Conservation (phyloP, 2,113 vertebrate genomes). For the Sinocyclocheilus grahami region DNA sequence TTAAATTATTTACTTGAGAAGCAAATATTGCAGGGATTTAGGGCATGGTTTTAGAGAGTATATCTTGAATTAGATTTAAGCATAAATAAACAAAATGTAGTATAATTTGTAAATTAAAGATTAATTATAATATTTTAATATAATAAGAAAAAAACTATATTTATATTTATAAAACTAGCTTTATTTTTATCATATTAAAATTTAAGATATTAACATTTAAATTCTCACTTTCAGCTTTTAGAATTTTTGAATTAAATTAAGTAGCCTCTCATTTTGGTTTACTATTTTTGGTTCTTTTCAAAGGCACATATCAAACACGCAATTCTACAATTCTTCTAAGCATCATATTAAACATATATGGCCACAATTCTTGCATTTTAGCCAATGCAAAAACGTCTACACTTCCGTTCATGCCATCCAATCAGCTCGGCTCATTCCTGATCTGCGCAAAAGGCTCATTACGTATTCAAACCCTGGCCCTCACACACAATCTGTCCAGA, state of each 20-base stretch:
- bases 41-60: too few species aligned
- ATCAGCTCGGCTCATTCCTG: constrained; percentile 3
- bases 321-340: constrained; percentile 22
- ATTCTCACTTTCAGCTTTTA: not conserved
- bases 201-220: too few species aligned
- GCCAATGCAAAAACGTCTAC: not conserved
- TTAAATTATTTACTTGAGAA: too few species aligned
- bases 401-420: not conserved
- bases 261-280: not conserved
- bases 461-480: constrained; percentile 35
- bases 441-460: constrained; percentile 9
- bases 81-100: too few species aligned
- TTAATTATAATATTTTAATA: too few species aligned
- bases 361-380: not conserved
- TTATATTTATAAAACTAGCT: not conserved
- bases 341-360: not conserved
- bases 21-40: too few species aligned
- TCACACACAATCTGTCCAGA: constrained; percentile 33
- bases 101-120: too few species aligned
- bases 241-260: too few species aligned
- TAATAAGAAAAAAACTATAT: too few species aligned
- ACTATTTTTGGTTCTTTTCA: not conserved
- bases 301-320: not conserved
- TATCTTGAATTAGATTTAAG: too few species aligned
- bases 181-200: too few species aligned